phyloP scores from a whole-genome alignment of 2,888 invertebrate genomes.

The Epinotia brunnichana region DNA sequence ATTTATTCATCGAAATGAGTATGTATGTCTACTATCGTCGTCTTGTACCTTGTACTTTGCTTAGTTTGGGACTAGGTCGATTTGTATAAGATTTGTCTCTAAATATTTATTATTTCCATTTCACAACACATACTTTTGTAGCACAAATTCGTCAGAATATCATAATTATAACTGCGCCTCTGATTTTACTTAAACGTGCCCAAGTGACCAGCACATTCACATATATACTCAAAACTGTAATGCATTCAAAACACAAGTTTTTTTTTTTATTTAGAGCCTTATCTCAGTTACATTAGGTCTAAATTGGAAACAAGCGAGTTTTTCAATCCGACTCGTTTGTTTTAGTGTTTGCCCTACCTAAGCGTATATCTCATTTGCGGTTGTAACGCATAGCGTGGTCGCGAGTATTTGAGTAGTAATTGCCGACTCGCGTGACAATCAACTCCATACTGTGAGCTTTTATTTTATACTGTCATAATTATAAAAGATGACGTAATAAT shows the following conservation, averaged over 20 bases:
- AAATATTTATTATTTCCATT: no score
- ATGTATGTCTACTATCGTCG: no score
- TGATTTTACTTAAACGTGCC: constrained; percentile 37
- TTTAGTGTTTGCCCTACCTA: constrained; percentile 25
- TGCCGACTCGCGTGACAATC: constrained; percentile 39
- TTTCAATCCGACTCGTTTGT: constrained; percentile 14
- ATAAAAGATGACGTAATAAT: constrained; percentile 26
- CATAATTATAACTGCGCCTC: constrained; percentile 33
- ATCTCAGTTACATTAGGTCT: background rate
- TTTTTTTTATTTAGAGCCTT: background rate
- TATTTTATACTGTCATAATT: constrained; percentile 39
- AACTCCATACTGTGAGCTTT: constrained; percentile 37
- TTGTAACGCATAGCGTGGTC: constrained; percentile 35
- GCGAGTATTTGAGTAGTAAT: constrained; percentile 26
- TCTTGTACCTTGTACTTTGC: no score
- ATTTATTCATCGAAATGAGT: no score
- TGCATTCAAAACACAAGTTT: background rate
- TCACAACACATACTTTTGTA: background rate
- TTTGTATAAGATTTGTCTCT: no score
- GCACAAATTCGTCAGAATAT: constrained; percentile 15
- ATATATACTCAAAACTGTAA: background rate
- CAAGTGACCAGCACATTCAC: constrained; percentile 33
- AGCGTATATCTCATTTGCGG: constrained; percentile 33
- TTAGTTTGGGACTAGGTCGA: no score
- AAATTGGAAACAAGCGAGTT: background rate